Conservation (phyloP, 2,888 invertebrate genomes). For the Pterostichus madidus region DNA sequence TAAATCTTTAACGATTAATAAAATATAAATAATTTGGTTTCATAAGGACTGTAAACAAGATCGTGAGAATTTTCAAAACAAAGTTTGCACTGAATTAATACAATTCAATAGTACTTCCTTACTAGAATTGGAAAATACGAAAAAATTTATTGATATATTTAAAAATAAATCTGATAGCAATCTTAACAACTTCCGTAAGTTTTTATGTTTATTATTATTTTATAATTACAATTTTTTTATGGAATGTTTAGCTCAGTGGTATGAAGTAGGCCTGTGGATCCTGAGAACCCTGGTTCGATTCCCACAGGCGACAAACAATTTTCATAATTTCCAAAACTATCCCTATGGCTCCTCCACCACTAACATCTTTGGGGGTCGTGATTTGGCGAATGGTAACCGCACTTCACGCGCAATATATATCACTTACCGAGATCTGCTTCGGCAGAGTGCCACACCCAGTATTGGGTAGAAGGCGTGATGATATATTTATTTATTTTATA, state of each 20-base stretch:
- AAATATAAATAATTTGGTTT: neutral
- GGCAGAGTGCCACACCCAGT: no score
- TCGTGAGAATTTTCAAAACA: slow-evolving; percentile 10
- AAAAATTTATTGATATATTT: slow-evolving; percentile 28
- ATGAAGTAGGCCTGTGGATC: no score
- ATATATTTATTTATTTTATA: neutral
- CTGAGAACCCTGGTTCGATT: no score
- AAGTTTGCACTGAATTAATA: slow-evolving; percentile 18
- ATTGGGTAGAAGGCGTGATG: no score
- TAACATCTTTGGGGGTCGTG: no score
- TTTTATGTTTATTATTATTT: neutral
- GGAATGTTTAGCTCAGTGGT: no score
- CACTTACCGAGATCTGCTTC: no score
- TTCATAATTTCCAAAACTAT: no score
- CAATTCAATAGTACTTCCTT: neutral
- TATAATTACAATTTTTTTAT: neutral
- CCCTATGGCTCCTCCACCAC: no score
- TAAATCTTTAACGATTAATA: neutral
- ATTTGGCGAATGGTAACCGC: no score
- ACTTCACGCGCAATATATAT: no score
- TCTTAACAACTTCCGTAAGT: neutral
- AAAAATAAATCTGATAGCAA: slow-evolving; percentile 25
- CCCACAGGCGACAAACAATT: no score
- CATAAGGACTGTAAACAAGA: slow-evolving; percentile 12
- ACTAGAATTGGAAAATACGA: slow-evolving; percentile 16